Conservation (phyloP, 2,888 invertebrate genomes). For the Machimus rusticus region DNA sequence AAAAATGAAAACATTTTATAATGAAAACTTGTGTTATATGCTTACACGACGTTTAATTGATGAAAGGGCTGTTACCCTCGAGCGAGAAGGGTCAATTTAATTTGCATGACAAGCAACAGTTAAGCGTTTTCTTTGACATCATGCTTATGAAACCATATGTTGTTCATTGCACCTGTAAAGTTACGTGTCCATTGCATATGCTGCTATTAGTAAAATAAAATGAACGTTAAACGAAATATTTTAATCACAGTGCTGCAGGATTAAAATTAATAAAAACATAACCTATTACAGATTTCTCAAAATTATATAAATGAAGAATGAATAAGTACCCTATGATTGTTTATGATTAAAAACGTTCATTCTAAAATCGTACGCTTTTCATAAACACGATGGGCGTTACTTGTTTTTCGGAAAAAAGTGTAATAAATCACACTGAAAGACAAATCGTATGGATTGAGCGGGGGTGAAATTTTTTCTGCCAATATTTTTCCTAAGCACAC, state of each 20-base stretch:
- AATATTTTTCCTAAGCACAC: constrained; percentile 62
- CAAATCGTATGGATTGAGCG: not conserved
- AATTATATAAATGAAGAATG: not conserved
- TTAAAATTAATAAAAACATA: not conserved
- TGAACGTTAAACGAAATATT: not conserved
- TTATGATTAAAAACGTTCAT: not conserved
- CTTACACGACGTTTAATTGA: not conserved
- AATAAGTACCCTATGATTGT: not conserved
- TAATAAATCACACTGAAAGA: constrained; percentile 18
- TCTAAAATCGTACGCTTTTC: not conserved
- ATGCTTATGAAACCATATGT: not conserved
- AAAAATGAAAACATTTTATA: not conserved
- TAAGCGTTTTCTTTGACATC: not conserved
- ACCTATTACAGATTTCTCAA: not conserved
- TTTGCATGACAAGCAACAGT: constrained; percentile 13
- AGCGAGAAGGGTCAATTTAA: not conserved
- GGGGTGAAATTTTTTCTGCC: constrained; percentile 58
- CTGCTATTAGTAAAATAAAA: not conserved
- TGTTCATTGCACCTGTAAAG: not conserved
- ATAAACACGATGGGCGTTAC: not conserved
- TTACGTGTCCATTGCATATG: not conserved
- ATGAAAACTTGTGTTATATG: not conserved
- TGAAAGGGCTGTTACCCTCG: not conserved
- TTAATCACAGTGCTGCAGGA: not conserved
- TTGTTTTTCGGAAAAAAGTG: not conserved